A percentile compares a stretch with the other conserved stretches of the same genome.
phyloP scores from a whole-genome alignment of 2,888 invertebrate species.

The Gisinianus flammeolus region DNA sequence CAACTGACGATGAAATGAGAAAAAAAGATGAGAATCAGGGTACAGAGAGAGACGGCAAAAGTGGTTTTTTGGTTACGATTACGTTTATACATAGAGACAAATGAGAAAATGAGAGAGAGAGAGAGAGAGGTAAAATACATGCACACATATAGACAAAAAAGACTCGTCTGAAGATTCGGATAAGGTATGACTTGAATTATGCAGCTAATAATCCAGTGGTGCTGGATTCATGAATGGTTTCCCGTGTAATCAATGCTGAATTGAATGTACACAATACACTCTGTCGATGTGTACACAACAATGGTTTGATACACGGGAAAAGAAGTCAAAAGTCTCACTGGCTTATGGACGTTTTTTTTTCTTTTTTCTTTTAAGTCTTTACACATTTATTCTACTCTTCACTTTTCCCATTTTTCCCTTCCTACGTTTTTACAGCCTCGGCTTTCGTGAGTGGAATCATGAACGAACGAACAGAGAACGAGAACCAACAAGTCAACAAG shows the following conservation, averaged over 20 bases:
- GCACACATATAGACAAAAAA: constrained; percentile 4
- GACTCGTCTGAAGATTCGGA: not conserved
- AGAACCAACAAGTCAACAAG: no score
- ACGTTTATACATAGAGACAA: not conserved
- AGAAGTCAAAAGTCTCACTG: no score
- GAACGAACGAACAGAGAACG: constrained; percentile 7
- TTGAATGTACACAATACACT: not conserved
- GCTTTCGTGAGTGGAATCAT: constrained; percentile 33
- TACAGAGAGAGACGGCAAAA: not conserved
- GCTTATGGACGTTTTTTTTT: no score
- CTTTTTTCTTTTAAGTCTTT: not conserved
- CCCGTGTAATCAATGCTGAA: constrained; percentile 32
- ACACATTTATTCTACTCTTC: not conserved
- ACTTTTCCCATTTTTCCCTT: not conserved
- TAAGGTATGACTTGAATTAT: not conserved
- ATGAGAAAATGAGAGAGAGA: not conserved
- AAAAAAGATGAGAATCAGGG: not conserved
- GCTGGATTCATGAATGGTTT: constrained; percentile 22
- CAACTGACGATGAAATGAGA: not conserved
- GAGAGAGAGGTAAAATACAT: not conserved
- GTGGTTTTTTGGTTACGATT: not conserved
- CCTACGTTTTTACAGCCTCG: constrained; percentile 7
- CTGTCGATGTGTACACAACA: not conserved
- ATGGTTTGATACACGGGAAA: not conserved
- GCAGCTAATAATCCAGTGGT: not conserved